A percentile compares a stretch with the other conserved stretches of the same genome.
phyloP scores from a whole-genome alignment of 2,113 vertebrate species.

The Blennius ocellaris region DNA sequence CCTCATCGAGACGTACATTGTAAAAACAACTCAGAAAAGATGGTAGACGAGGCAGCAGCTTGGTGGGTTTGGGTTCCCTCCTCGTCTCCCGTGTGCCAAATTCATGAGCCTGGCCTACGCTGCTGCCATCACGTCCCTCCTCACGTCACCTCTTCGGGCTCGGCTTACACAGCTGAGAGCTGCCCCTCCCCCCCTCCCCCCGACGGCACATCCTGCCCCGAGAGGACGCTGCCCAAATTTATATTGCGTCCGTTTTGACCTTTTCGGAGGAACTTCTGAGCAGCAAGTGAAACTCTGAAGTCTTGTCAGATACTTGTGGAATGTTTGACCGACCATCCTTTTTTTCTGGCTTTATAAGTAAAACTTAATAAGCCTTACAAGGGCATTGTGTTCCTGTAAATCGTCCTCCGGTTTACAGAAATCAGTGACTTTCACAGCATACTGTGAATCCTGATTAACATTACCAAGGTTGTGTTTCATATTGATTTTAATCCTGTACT shows the following conservation, averaged over 20 bases:
- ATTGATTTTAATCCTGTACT: background rate
- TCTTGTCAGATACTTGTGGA: too few relatives aligned
- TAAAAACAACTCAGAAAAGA: background rate
- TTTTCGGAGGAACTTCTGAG: too few relatives aligned
- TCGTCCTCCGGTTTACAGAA: background rate
- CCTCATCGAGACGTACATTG: background rate
- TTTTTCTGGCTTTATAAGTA: background rate
- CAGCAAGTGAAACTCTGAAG: too few relatives aligned
- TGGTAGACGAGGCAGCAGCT: background rate
- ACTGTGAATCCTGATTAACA: background rate
- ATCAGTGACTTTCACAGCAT: too few relatives aligned
- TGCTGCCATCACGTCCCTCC: slow-evolving; percentile 51
- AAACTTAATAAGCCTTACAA: background rate
- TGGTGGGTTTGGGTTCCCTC: background rate
- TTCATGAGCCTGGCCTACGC: slow-evolving; percentile 10
- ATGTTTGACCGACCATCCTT: background rate
- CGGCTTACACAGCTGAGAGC: slow-evolving; percentile 54
- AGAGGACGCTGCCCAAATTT: background rate
- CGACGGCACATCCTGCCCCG: background rate
- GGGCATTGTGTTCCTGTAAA: background rate
- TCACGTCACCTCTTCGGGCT: slow-evolving; percentile 31
- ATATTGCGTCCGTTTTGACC: background rate
- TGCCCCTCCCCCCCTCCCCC: slow-evolving; percentile 18
- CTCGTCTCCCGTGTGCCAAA: background rate
- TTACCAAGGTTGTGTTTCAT: background rate